phyloP scores from a whole-genome alignment of 2,888 invertebrate species.

The Idaea dimidiata region DNA sequence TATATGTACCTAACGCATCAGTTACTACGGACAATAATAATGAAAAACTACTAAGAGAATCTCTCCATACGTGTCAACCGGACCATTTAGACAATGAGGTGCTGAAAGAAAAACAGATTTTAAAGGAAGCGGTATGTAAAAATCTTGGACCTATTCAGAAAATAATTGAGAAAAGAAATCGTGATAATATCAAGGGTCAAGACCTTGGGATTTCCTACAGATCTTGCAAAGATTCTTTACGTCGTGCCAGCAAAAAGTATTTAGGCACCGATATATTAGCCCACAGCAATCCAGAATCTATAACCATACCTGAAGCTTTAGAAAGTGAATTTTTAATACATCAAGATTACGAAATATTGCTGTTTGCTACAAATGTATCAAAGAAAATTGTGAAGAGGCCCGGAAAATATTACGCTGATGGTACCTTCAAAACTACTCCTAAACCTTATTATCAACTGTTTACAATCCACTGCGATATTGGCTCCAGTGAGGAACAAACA shows the following conservation, averaged over 20 bases:
- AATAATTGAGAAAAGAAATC: constrained; percentile 13
- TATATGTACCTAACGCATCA: constrained; percentile 3
- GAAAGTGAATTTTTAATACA: constrained; percentile 13
- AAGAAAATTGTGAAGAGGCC: constrained; percentile 10
- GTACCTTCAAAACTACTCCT: constrained; percentile 11
- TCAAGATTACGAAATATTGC: constrained; percentile 14
- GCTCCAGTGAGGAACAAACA: constrained; percentile 2
- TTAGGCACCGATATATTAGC: constrained; percentile 12
- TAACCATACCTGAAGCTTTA: constrained; percentile 14
- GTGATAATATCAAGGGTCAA: constrained; percentile 11
- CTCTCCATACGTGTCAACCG: constrained; percentile 9
- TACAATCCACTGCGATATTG: constrained; percentile 8
- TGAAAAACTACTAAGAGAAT: constrained; percentile 13
- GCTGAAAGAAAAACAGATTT: constrained; percentile 13
- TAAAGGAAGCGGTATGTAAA: constrained; percentile 14
- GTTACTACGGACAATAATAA: constrained; percentile 12
- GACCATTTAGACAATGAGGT: constrained; percentile 12
- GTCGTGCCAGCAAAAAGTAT: constrained; percentile 16
- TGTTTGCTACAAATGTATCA: constrained; percentile 16
- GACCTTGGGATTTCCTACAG: constrained; percentile 12
- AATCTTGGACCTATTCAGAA: constrained; percentile 14
- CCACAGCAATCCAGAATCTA: constrained; percentile 10
- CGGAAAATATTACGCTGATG: constrained; percentile 4
- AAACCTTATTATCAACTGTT: constrained; percentile 16
- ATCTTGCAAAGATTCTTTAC: constrained; percentile 14